Evolutionary conservation across 1,140 invertebrate genomes (phyloP).

Genomic region (Ladona fulva): DNA sequence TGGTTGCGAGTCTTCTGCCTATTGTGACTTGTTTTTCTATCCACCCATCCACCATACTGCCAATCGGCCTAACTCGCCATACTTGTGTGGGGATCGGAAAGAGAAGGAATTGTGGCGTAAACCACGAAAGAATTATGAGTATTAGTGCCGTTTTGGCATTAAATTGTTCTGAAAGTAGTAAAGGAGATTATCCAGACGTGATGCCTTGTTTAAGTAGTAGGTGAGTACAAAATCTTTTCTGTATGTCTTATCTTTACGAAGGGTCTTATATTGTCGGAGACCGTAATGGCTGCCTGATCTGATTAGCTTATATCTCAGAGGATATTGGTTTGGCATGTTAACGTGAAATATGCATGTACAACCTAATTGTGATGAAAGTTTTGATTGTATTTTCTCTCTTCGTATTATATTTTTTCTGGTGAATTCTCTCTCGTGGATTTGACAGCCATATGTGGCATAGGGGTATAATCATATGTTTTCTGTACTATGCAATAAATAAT

Average conservation of each 20-base stretch:
- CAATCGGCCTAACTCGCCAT: not conserved
- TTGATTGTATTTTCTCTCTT: no score
- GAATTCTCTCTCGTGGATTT: no score
- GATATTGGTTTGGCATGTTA: not conserved
- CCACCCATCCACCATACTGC: not conserved
- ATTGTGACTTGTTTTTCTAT: not conserved
- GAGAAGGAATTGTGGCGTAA: not conserved
- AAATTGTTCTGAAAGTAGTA: constrained; percentile 41
- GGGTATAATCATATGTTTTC: no score
- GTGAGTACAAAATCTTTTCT: constrained; percentile 30
- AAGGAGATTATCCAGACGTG: constrained; percentile 33
- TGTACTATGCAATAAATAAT: no score
- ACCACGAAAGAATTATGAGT: constrained; percentile 38
- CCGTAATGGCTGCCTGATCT: not conserved
- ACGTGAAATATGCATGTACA: no score
- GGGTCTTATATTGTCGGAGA: not conserved
- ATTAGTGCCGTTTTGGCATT: constrained; percentile 38
- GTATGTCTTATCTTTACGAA: not conserved
- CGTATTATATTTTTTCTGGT: no score
- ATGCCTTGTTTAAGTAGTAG: constrained; percentile 43
- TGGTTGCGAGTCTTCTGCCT: not conserved
- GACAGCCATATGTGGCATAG: no score
- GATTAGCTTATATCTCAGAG: not conserved
- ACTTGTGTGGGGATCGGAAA: not conserved
- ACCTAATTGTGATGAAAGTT: no score